A percentile compares a stretch with the other conserved stretches of the same genome.
phyloP scores from a whole-genome alignment of 2,888 invertebrate genomes.

The Mythimna loreyi region DNA sequence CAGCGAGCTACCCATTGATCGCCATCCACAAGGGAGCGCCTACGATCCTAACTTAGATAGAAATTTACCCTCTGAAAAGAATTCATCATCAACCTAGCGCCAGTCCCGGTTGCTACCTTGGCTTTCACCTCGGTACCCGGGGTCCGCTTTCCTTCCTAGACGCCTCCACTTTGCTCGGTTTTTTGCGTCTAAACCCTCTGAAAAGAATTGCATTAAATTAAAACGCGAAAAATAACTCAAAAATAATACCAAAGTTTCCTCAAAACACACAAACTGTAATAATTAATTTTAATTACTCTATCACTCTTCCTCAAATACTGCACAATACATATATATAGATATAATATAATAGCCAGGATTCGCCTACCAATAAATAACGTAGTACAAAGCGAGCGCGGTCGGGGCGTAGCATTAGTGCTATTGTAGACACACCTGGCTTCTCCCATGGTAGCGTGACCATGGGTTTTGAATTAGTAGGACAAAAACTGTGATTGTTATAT shows the following conservation, averaged over 20 bases:
- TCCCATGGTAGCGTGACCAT: conserved; percentile 72
- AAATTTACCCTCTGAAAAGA: no score
- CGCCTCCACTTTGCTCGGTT: no score
- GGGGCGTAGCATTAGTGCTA: conserved; percentile 73
- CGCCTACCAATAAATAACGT: conserved; percentile 50
- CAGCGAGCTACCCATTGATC: no score
- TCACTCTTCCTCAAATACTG: not conserved
- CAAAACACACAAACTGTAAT: not conserved
- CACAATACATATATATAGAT: conserved; percentile 14
- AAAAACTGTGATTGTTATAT: not conserved
- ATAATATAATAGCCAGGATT: conserved; percentile 27
- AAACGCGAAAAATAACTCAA: no score
- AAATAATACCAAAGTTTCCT: not conserved
- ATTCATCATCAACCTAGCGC: no score
- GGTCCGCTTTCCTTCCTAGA: no score
- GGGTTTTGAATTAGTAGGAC: not conserved
- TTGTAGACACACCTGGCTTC: conserved; percentile 80
- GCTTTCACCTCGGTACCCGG: no score
- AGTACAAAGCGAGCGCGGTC: conserved; percentile 41
- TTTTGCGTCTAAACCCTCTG: no score
- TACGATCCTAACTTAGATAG: no score
- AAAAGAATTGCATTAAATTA: no score
- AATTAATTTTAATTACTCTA: conserved; percentile 8
- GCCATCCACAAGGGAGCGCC: no score
- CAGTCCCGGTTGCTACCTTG: no score